phyloP scores from a whole-genome alignment of 2,797 vertebrate species.

The Falco peregrinus region DNA sequence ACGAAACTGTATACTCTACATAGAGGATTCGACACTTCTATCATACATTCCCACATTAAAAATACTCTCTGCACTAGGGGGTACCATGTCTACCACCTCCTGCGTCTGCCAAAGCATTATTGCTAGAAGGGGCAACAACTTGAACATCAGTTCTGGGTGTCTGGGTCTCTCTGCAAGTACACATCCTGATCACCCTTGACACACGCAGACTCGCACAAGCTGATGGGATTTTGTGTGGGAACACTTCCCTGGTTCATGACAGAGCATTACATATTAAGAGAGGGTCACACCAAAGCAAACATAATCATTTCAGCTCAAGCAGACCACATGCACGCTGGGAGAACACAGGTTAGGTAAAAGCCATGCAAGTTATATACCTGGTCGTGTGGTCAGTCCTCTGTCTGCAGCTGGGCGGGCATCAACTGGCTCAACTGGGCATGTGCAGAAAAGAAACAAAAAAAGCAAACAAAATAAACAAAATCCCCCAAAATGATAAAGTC shows the following conservation, averaged over 20 bases:
- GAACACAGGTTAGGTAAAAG: constrained; percentile 31
- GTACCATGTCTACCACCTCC: neutral
- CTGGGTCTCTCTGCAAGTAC: neutral
- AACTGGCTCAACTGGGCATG: constrained; percentile 88
- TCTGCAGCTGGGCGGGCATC: constrained; percentile 91
- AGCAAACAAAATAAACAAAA: constrained; percentile 70
- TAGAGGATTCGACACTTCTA: rapidly evolving
- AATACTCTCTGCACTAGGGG: neutral
- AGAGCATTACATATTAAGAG: neutral
- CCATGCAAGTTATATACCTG: constrained; percentile 82
- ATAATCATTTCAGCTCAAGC: neutral
- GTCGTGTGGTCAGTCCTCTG: constrained; percentile 91
- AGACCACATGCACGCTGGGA: neutral
- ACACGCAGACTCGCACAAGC: neutral
- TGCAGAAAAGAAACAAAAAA: constrained; percentile 71
- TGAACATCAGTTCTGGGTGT: neutral
- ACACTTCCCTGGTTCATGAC: too few relatives aligned
- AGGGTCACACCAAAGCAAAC: neutral
- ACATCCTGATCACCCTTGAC: rapidly evolving
- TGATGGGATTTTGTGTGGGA: neutral
- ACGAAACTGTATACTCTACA: neutral
- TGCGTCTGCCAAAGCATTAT: neutral
- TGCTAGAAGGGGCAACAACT: neutral
- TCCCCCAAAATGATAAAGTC: constrained; percentile 51
- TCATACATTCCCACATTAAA: neutral